Percentiles rank a stretch among this genome's conserved stretches.
Conservation (phyloP, 2,797 vertebrate species). For the Lacerta agilis region DNA sequence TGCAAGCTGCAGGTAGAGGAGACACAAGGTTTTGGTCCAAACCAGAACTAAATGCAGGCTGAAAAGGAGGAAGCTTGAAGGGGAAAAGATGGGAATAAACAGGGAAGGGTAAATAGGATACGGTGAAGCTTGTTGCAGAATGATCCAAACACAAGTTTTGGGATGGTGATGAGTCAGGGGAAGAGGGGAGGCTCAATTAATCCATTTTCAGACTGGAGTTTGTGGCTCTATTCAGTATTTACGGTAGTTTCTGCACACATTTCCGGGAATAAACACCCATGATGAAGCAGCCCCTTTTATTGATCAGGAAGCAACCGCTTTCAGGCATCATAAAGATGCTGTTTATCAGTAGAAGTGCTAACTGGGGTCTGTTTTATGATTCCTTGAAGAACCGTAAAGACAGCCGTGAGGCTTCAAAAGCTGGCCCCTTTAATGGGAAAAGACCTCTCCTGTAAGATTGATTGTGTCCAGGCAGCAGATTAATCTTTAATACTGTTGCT, state of each 20-base stretch:
- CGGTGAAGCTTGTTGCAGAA: background rate
- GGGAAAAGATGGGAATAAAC: background rate
- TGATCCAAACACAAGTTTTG: no score
- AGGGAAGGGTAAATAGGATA: background rate
- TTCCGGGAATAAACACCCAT: background rate
- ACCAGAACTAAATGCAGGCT: background rate
- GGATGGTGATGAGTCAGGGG: background rate
- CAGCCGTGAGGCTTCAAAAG: background rate
- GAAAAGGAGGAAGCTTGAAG: background rate
- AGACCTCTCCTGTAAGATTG: background rate
- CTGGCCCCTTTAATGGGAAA: background rate
- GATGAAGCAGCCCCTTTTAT: background rate
- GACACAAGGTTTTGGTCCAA: background rate
- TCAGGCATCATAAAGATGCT: background rate
- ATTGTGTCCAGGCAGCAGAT: background rate
- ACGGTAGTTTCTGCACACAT: background rate
- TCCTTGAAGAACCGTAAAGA: slow-evolving; percentile 5
- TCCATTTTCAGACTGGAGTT: background rate
- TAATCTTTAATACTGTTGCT: background rate
- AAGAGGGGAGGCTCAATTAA: background rate
- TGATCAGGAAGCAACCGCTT: background rate
- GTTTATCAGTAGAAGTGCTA: slow-evolving; percentile 4
- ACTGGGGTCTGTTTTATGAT: background rate
- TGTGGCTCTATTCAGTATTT: background rate
- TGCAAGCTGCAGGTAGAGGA: background rate